phyloP scores from a whole-genome alignment of 2,888 invertebrate genomes.

The Perizoma affinitatum region DNA sequence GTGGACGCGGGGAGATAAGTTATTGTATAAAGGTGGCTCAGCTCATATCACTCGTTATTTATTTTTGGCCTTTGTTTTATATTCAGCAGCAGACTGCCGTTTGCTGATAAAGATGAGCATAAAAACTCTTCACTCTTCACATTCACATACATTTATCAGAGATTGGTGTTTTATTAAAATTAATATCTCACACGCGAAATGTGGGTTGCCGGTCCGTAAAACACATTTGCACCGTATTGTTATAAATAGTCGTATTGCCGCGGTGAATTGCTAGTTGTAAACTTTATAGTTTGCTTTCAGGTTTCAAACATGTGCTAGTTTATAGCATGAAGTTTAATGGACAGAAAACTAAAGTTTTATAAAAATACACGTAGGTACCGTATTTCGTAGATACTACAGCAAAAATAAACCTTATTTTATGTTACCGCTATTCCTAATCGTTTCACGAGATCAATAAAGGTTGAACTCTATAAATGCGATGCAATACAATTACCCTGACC shows the following conservation, averaged over 20 bases:
- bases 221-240: conserved; percentile 13
- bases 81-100: too few species aligned
- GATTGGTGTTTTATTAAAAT: conserved; percentile 6
- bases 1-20: too few species aligned
- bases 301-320: conserved; percentile 9
- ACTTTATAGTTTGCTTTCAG: conserved; percentile 22
- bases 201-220: conserved; percentile 8
- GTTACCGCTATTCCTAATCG: too few species aligned
- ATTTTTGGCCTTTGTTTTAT: too few species aligned
- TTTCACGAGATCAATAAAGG: neutral
- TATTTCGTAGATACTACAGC: too few species aligned
- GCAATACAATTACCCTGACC: neutral
- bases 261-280: conserved; percentile 20
- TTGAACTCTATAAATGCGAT: neutral
- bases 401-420: too few species aligned
- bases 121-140: too few species aligned
- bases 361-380: too few species aligned
- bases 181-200: conserved; percentile 6
- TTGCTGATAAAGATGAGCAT: too few species aligned
- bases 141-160: too few species aligned
- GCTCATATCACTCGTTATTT: too few species aligned
- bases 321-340: conserved; percentile 6
- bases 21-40: too few species aligned
- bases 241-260: conserved; percentile 23
- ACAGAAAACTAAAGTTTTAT: neutral